A percentile compares a stretch with the other conserved stretches of the same genome.
Conservation (phyloP, 2,797 vertebrate genomes). For the Neostethus bicornis region DNA sequence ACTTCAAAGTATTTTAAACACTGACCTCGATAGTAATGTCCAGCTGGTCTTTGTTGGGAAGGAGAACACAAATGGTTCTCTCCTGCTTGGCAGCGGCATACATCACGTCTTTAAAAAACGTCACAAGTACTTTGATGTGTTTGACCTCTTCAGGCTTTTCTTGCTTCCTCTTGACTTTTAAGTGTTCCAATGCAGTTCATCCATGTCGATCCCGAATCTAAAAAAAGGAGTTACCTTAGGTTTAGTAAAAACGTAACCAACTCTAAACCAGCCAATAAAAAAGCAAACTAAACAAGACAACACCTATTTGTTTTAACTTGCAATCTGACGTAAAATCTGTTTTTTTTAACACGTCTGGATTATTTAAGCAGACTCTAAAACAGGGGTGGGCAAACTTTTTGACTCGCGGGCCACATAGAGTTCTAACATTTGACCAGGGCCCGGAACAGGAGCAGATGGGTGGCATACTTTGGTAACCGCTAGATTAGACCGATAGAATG, state of each 20-base stretch:
- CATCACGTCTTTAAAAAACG: conserved; percentile 59
- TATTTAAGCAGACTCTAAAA: too few relatives aligned
- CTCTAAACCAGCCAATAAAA: not conserved
- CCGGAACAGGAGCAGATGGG: too few relatives aligned
- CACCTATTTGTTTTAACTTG: not conserved
- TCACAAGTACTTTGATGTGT: conserved; percentile 7
- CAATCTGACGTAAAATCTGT: not conserved
- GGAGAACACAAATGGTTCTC: conserved; percentile 85
- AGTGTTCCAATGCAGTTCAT: conserved; percentile 41
- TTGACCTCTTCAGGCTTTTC: conserved; percentile 16
- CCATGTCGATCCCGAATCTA: conserved; percentile 66
- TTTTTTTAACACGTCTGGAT: not conserved
- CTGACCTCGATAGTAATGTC: conserved; percentile 84
- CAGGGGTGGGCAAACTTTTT: too few relatives aligned
- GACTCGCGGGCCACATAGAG: too few relatives aligned
- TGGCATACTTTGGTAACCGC: too few relatives aligned
- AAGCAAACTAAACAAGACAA: not conserved
- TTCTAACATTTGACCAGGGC: too few relatives aligned
- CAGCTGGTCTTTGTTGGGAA: conserved; percentile 87
- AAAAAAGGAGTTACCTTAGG: conserved; percentile 23
- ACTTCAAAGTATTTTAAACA: conserved; percentile 19
- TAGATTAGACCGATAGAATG: too few relatives aligned
- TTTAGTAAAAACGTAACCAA: conserved; percentile 7
- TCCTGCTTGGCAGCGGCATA: conserved; percentile 72
- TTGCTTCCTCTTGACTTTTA: conserved; percentile 27